Evolutionary conservation across 2,113 vertebrate genomes (phyloP), one percentile per base, ranked within the genome.

Genomic region (Lepus americanus): DNA sequence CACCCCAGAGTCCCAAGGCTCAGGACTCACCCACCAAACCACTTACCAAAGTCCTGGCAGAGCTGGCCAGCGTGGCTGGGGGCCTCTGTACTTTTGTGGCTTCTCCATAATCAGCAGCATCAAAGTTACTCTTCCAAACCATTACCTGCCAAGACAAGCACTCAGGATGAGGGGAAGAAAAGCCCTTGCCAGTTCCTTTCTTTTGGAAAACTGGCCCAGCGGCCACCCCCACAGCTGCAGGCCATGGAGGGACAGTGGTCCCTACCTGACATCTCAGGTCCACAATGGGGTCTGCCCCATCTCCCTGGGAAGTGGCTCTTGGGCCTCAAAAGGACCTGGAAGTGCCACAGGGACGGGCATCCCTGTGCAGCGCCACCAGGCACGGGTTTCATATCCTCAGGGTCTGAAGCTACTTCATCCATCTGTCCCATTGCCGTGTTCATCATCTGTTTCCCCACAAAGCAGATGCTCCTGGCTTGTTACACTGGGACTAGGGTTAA

Each of bases 71-170:
- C 20, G 64, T 92, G 13, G 94, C 90, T 23, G 95, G 49, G 20
- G 87, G 94, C 61, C 98, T 98, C 94, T 96, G 97, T 1, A 94
- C 93, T 94, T 97, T 98, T 80, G 95, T 67, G 66, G 94, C 89
- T 49, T 99, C 98, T 31, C 97, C 94, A 87, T 97, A 97, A 92
- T 99, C 98, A 33, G n/a, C 80, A 16, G 90, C 29, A 76, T 99
- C 99, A 83, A 99, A 99, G 97, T 99, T 99, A 63, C 99, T 99
- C 98, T 99, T 99, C 99, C 99, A 99, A 86, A 99, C 98, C 99
- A 99, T 99, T 44, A 99, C 99, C 99, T 99, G 97, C 10, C 94
- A 76, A 96, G 95, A 77, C 5, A 64, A 59, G 49, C 6, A 81
- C 29, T 67, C 4, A 61, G 83, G 39, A 80, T 94, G 4, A 97